Conservation (phyloP, 2,113 vertebrate genomes). For the Mus musculus region GRCm39 chr6:141470501-141471000, state of each 20-base stretch:
- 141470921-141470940: not conserved
- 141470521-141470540: not conserved
- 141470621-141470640: not conserved
- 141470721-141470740: not conserved
- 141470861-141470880: not conserved
- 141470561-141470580: no score
- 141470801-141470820: not conserved
- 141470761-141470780: not conserved
- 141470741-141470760: not conserved
- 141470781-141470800: not conserved
- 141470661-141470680: not conserved
- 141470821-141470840: not conserved
- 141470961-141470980: not conserved
- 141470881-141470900: not conserved
- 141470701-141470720: not conserved
- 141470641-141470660: no score
- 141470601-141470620: not conserved
- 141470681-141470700: not conserved
- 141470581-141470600: accelerated
- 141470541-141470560: not conserved
- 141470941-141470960: constrained; percentile 1
- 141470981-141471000: not conserved
- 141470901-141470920: not conserved
- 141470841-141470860: not conserved
- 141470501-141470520: not conserved